Evolutionary conservation across 1,140 invertebrate genomes (phyloP).

Genomic region (Aporrectodea caliginosa): DNA sequence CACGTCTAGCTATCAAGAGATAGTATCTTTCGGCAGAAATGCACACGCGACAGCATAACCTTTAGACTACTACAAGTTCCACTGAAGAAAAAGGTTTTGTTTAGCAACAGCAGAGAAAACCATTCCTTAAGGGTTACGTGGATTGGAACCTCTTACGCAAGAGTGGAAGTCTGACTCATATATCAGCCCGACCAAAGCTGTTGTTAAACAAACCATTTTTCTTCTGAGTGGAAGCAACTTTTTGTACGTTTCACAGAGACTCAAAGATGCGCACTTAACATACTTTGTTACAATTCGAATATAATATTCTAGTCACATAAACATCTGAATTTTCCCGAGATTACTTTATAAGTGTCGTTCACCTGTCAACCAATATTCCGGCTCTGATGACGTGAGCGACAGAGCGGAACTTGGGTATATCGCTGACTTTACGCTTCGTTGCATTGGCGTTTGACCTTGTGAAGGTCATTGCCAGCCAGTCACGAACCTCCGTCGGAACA

Average conservation of each 20-base stretch:
- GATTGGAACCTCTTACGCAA: no score
- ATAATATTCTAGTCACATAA: no score
- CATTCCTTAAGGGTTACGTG: no score
- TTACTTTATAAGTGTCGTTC: constrained; percentile 6
- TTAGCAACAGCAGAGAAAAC: no score
- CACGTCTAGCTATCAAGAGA: no score
- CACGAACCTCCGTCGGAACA: constrained; percentile 88
- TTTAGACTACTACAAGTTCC: no score
- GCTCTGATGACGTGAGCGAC: constrained; percentile 96
- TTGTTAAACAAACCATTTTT: not conserved
- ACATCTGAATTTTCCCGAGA: not conserved
- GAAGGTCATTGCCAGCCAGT: constrained; percentile 95
- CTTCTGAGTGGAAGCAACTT: not conserved
- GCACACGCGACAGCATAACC: no score
- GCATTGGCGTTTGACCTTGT: constrained; percentile 64
- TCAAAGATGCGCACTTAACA: no score
- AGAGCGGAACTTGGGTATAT: constrained; percentile 72
- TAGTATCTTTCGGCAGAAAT: no score
- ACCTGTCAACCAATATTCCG: constrained; percentile 92
- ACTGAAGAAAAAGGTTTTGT: no score
- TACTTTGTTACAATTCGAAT: no score
- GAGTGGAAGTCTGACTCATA: no score
- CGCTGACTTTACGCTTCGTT: constrained; percentile 42
- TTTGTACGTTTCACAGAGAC: not conserved
- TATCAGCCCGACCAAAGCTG: not conserved